Conservation (phyloP, 2,797 vertebrate genomes). For the Amphiprion clarkii region DNA sequence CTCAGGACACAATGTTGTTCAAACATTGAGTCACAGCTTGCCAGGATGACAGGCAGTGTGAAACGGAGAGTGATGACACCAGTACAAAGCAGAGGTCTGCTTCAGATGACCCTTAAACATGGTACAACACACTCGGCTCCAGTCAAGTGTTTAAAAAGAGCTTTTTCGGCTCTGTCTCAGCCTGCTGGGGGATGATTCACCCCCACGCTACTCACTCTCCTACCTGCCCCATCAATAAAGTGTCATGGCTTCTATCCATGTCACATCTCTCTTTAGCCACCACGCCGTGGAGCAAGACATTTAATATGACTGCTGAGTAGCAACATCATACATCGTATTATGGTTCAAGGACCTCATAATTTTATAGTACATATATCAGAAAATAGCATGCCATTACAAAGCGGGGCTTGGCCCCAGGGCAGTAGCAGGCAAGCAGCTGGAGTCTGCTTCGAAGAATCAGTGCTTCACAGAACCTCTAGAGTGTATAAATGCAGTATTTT, state of each 20-base stretch:
- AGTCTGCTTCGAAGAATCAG: constrained; percentile 41
- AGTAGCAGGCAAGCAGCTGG: constrained; percentile 32
- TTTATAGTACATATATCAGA: constrained; percentile 67
- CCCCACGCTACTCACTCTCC: constrained; percentile 27
- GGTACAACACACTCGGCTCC: constrained; percentile 63
- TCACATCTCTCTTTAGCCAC: constrained; percentile 57
- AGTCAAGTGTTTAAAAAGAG: constrained; percentile 76
- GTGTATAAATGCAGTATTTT: constrained; percentile 66
- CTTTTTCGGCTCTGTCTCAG: constrained; percentile 70
- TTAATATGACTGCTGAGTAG: constrained; percentile 50
- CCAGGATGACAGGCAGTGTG: constrained; percentile 62
- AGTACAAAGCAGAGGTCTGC: constrained; percentile 69
- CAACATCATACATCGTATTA: constrained; percentile 55
- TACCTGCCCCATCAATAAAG: constrained; percentile 55
- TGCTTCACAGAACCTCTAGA: constrained; percentile 33
- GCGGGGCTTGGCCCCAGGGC: constrained; percentile 36
- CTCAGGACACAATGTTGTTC: constrained; percentile 64
- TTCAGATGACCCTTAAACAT: constrained; percentile 78
- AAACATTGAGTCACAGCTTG: constrained; percentile 63
- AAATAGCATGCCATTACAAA: constrained; percentile 51
- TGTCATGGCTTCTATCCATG: constrained; percentile 39
- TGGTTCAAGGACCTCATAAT: constrained; percentile 58
- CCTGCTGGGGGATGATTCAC: constrained; percentile 45
- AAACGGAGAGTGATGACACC: constrained; percentile 81
- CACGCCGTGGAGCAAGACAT: constrained; percentile 26